Conservation (phyloP, 2,797 vertebrate species). For the Arnoldichthys spilopterus region DNA sequence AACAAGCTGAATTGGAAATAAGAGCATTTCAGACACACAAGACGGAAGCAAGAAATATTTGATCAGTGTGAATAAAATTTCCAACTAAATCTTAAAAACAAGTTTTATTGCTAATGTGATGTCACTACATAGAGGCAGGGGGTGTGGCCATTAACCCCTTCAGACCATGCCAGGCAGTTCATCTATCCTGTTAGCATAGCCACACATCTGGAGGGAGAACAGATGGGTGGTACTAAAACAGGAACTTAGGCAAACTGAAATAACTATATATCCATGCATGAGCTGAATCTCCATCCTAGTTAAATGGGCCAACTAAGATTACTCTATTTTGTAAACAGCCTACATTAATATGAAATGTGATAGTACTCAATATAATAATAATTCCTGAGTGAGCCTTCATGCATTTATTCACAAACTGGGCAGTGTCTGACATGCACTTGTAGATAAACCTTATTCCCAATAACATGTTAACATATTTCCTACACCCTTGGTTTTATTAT, state of each 20-base stretch:
- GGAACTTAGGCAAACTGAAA: slow-evolving; percentile 19
- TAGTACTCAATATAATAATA: no score
- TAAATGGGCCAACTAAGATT: neutral
- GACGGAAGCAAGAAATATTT: neutral
- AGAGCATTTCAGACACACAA: neutral
- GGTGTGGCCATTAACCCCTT: slow-evolving; percentile 60
- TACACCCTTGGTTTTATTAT: no score
- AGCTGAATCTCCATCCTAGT: neutral
- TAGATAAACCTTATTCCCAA: no score
- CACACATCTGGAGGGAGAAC: slow-evolving; percentile 43
- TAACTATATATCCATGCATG: neutral
- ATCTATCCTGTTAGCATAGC: slow-evolving; percentile 57
- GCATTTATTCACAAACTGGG: no score
- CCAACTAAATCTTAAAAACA: neutral
- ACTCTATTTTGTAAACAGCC: no score
- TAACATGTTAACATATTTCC: no score
- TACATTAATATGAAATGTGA: no score
- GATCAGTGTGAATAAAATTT: neutral
- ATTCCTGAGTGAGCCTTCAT: no score
- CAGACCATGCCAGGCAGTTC: slow-evolving; percentile 44
- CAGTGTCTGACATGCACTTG: no score
- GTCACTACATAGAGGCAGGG: slow-evolving; percentile 48
- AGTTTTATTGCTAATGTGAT: slow-evolving; percentile 28
- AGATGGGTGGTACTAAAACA: slow-evolving; percentile 52
- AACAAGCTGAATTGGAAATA: slow-evolving; percentile 78